Evolutionary conservation across 2,888 invertebrate genomes (phyloP).

Genomic region (Andrena minutula): DNA sequence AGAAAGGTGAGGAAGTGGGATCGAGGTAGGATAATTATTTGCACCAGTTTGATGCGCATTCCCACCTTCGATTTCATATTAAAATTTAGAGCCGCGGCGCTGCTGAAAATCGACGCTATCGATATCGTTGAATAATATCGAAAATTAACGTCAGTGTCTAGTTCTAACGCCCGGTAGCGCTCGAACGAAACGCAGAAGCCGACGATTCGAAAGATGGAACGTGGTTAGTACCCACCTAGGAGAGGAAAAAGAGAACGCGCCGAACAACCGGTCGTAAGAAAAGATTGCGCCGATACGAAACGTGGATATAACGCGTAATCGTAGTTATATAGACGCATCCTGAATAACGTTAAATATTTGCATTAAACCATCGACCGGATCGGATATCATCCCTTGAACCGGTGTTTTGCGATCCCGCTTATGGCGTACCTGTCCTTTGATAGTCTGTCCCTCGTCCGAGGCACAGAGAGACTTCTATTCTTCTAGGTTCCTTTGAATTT

Average conservation of each 20-base stretch:
- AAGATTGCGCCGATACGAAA: conserved; percentile 61
- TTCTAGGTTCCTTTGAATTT: neutral
- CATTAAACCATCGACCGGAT: conserved; percentile 40
- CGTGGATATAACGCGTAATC: conserved; percentile 61
- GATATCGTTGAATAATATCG: conserved; percentile 33
- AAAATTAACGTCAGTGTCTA: conserved; percentile 34
- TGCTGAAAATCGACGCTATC: conserved; percentile 14
- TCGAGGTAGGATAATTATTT: neutral
- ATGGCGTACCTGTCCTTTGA: neutral
- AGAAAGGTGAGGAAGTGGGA: neutral
- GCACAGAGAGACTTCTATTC: neutral
- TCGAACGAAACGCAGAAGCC: conserved; percentile 42
- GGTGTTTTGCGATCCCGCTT: conserved; percentile 21
- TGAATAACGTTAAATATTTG: conserved; percentile 59
- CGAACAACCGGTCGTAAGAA: conserved; percentile 63
- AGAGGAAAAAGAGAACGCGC: conserved; percentile 50
- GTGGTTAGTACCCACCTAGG: conserved; percentile 29
- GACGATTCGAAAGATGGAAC: conserved; percentile 55
- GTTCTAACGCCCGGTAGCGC: conserved; percentile 31
- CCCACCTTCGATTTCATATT: neutral
- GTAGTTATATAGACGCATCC: conserved; percentile 53
- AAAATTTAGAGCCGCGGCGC: neutral
- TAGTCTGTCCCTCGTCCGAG: neutral
- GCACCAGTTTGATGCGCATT: neutral
- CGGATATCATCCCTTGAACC: conserved; percentile 29